Base-by-base conservation (phyloP, 2,888 invertebrate species). In the Tribolium freemani region DNA sequence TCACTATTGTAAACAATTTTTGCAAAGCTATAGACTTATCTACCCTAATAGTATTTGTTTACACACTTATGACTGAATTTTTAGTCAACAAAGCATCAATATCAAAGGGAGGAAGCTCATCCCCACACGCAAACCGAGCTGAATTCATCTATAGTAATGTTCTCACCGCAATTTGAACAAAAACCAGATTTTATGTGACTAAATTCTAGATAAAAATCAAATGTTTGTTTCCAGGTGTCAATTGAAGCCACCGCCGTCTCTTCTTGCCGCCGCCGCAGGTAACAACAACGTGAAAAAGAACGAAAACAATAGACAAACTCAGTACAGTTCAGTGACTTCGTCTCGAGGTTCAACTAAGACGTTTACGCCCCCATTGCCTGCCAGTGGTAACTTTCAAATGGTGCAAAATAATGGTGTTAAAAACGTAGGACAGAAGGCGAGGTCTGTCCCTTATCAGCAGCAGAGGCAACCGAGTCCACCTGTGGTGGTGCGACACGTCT, bases 221-320 rank as follows among this genome's bases (percentile, higher is more conserved):
- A 1, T 16, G 16, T 2, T 16, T 16, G 16, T 51, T 51, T 51
- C 38, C 9, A 61, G 66, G 69, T 94, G 94, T 4, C 96, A 96
- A 84, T 86, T 96, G 79, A 93, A 95, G 76, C 96, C 96, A 50
- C 96, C 96, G 9, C 95, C 96, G 1, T 93, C 94, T 72, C 88
- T 94, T 73, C 87, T 94, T 60, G 90, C 90, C 16, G 88, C 85
- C 2, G 83, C 83, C 1, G 88, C 90, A 26, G 79, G 78, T 6
- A 81, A 81, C 76, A 63, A 73, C 69, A 56, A 13, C 16, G 57
- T 75, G 11, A 81, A 76, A 86, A 84, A 84, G 69, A 83, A 83
- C 66, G 78, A 73, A 31, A 79, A 76, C 71, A 81, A 77, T 73
- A 78, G 85, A 53, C 83, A 84, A 57, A 87, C 87, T 5, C 88